Evolutionary conservation across 2,113 vertebrate species (phyloP).

Genomic region (Tenebrosternarchus preto): DNA sequence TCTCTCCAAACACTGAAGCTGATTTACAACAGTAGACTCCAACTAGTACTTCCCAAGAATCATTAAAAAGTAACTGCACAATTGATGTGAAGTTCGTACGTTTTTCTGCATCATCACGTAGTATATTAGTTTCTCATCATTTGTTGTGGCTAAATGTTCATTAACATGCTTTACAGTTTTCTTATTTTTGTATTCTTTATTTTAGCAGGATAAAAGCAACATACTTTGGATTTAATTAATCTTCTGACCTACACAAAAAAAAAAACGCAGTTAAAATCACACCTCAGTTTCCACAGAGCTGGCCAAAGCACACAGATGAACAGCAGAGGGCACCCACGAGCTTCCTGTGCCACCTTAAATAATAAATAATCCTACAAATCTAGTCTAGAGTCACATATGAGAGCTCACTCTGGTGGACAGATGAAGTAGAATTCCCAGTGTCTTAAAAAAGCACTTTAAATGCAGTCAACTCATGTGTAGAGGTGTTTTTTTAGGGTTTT

Average conservation of each 20-base stretch:
- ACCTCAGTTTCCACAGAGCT: not conserved
- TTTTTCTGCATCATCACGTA: not conserved
- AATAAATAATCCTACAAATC: not conserved
- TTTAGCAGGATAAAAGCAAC: not conserved
- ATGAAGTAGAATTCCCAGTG: not conserved
- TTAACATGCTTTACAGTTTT: not conserved
- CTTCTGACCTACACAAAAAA: not conserved
- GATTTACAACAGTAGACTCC: conserved; percentile 31
- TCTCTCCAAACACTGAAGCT: conserved; percentile 55
- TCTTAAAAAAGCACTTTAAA: too few species aligned
- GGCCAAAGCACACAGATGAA: conserved; percentile 24
- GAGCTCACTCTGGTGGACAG: not conserved
- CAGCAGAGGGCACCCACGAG: conserved; percentile 76
- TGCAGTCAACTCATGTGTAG: too few species aligned
- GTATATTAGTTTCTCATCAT: not conserved
- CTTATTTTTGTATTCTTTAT: too few species aligned
- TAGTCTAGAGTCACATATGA: not conserved
- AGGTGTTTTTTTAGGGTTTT: too few species aligned
- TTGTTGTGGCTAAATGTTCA: not conserved
- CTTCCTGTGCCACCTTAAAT: conserved; percentile 45
- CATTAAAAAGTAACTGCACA: too few species aligned
- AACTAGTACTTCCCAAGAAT: not conserved
- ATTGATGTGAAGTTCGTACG: too few species aligned
- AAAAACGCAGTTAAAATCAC: not conserved
- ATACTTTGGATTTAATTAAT: not conserved